Evolutionary conservation across 2,797 vertebrate genomes (phyloP).

Genomic region (Enteromius paludinosus): DNA sequence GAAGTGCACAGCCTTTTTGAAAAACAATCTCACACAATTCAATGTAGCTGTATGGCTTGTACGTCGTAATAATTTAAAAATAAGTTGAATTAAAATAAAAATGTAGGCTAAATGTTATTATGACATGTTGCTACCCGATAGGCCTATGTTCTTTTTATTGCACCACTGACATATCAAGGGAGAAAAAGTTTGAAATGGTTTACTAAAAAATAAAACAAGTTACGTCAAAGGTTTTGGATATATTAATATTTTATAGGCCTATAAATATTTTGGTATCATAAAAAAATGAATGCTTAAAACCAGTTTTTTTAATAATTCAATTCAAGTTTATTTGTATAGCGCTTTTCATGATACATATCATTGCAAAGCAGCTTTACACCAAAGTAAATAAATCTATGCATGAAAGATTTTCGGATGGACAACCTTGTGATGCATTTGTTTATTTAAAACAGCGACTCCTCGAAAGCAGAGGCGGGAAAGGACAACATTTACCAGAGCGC

Average conservation of each 20-base stretch:
- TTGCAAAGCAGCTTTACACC: no score
- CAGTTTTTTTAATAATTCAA: slow-evolving; percentile 5
- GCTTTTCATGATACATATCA: no score
- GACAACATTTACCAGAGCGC: slow-evolving; percentile 95
- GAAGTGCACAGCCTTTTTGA: background rate
- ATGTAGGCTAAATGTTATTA: background rate
- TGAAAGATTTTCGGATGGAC: background rate
- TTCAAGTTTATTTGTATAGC: no score
- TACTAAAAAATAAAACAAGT: background rate
- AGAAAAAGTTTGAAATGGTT: background rate
- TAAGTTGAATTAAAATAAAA: background rate
- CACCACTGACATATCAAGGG: background rate
- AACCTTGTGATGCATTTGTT: slow-evolving; percentile 4
- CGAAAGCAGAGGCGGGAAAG: slow-evolving; percentile 96
- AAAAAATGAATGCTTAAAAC: background rate
- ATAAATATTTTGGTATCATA: background rate
- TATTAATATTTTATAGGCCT: background rate
- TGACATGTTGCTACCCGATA: background rate
- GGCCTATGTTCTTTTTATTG: background rate
- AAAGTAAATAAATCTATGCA: background rate
- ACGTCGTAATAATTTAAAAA: background rate
- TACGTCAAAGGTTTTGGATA: background rate
- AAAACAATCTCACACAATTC: background rate
- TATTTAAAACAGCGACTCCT: slow-evolving; percentile 84
- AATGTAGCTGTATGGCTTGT: background rate